A percentile compares a stretch with the other conserved stretches of the same genome.
phyloP scores from a whole-genome alignment of 2,113 vertebrate species.

The Pachypanchax playfairii region DNA sequence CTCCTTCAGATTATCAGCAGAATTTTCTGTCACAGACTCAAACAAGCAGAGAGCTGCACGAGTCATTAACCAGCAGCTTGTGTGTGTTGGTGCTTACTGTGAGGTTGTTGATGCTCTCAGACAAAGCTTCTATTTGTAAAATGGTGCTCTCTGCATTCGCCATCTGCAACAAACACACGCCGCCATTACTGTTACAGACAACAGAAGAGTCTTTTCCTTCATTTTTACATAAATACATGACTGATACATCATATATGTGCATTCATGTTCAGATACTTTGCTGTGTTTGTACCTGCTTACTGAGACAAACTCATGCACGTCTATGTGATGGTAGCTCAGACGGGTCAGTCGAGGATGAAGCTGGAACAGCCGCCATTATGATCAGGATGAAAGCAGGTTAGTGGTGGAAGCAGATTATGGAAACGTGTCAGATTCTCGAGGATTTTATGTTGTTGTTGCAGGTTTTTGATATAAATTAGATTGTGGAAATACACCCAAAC shows the following conservation, averaged over 20 bases:
- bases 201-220: background rate
- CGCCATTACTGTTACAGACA: background rate
- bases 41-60: constrained; percentile 20
- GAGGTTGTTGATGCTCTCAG: constrained; percentile 91
- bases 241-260: background rate
- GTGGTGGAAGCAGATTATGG: constrained; percentile 45
- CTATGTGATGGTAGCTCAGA: constrained; percentile 18
- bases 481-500: background rate
- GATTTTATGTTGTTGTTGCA: background rate
- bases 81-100: constrained; percentile 82
- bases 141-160: constrained; percentile 85
- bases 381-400: constrained; percentile 52
- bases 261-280: background rate
- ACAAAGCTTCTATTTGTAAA: constrained; percentile 90
- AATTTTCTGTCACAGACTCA: constrained; percentile 17
- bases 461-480: background rate
- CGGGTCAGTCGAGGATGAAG: background rate
- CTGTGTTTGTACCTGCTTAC: constrained; percentile 19
- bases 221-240: too few species aligned
- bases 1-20: background rate
- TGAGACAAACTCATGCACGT: constrained; percentile 30
- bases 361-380: constrained; percentile 15
- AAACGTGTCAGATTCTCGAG: constrained; percentile 16
- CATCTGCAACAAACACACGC: constrained; percentile 85
- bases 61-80: constrained; percentile 43